A percentile compares a stretch with the other conserved stretches of the same genome.
Evolutionary conservation across 92 coral and sea anemone species (phyloP).

Genomic region (Ricordea florida): DNA sequence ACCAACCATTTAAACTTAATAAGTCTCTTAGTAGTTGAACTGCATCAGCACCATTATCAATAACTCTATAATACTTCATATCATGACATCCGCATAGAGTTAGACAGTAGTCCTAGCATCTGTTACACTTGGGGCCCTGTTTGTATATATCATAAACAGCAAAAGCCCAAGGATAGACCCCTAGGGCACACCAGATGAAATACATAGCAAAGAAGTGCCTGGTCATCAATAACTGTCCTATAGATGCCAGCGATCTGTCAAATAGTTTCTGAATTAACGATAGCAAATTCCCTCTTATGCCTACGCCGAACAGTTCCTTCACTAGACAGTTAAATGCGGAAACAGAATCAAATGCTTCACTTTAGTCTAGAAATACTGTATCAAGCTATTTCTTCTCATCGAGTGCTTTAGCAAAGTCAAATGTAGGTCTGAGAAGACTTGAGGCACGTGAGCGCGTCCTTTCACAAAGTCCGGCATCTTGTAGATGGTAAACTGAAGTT

Average conservation of each 20-base stretch:
- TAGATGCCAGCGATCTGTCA: too few species aligned
- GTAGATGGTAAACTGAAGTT: background rate
- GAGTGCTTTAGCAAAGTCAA: background rate
- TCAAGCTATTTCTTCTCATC: background rate
- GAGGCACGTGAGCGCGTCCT: too few species aligned
- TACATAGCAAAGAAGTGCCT: background rate
- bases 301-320: too few species aligned
- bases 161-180: background rate
- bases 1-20: too few species aligned
- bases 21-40: conserved; percentile 5
- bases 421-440: too few species aligned
- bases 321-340: background rate
- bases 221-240: too few species aligned
- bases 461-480: too few species aligned
- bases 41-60: background rate
- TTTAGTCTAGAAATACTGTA: background rate
- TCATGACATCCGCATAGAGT: background rate
- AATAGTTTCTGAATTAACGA: too few species aligned
- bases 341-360: background rate
- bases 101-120: background rate
- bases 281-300: too few species aligned
- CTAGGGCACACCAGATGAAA: background rate
- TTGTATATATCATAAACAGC: background rate
- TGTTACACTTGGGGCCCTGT: background rate
- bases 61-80: background rate